phyloP scores from a whole-genome alignment of 1,140 invertebrate genomes.

The Heliconius nattereri region DNA sequence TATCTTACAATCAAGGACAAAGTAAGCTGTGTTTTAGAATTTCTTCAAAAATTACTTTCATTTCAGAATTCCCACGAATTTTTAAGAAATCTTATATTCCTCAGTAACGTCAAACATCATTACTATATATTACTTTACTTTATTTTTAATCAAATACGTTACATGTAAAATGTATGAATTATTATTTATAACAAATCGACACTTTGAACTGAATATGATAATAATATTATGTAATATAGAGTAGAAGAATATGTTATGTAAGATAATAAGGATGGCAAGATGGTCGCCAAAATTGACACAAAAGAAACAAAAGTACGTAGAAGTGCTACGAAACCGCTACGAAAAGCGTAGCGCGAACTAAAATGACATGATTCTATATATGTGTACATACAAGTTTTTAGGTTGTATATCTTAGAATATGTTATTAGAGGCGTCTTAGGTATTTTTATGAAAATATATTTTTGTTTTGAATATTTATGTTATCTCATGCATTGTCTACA shows the following conservation, averaged over 20 bases:
- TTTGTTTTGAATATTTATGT: too few species aligned
- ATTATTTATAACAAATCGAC: not conserved
- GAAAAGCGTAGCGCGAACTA: conserved; percentile 7
- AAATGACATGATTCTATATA: not conserved
- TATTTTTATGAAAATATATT: too few species aligned
- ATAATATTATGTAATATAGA: not conserved
- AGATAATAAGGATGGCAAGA: conserved; percentile 3
- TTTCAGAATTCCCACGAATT: too few species aligned
- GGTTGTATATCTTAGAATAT: not conserved
- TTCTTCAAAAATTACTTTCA: too few species aligned
- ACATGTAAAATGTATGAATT: not conserved
- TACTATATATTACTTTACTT: too few species aligned
- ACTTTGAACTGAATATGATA: not conserved
- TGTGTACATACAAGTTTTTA: not conserved
- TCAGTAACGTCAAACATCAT: too few species aligned
- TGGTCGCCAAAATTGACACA: conserved; percentile 14
- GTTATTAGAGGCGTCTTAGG: not conserved
- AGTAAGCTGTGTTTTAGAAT: too few species aligned
- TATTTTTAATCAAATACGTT: too few species aligned
- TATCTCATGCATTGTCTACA: too few species aligned
- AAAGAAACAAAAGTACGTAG: not conserved
- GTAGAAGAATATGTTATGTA: not conserved
- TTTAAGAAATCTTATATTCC: too few species aligned
- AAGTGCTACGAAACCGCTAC: conserved; percentile 12
- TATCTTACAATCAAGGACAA: too few species aligned